A percentile compares a stretch with the other conserved stretches of the same genome.
Conservation (phyloP, 1,140 invertebrate species). For the Marisa cornuarietis region DNA sequence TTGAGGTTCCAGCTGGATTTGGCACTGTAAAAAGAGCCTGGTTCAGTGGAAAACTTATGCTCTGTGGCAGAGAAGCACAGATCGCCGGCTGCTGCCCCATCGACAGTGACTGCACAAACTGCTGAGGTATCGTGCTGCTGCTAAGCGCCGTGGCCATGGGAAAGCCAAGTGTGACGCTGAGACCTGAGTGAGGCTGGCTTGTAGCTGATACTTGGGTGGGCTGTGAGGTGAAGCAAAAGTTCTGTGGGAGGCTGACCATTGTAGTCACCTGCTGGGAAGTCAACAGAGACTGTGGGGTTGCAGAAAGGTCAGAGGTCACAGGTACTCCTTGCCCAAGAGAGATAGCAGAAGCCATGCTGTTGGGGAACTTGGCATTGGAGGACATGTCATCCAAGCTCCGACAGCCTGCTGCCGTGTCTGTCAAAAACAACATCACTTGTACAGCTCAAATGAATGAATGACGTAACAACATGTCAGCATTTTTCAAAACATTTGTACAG, state of each 20-base stretch:
- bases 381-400: neutral
- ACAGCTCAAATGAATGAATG: neutral
- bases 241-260: conserved; percentile 30
- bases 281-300: conserved; percentile 7
- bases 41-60: conserved; percentile 24
- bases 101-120: conserved; percentile 33
- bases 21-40: conserved; percentile 34
- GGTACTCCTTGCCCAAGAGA: neutral
- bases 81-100: conserved; percentile 30
- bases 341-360: conserved; percentile 5
- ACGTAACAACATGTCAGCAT: too few species aligned
- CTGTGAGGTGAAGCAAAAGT: conserved; percentile 31
- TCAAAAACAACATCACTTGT: neutral
- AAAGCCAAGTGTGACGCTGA: conserved; percentile 25
- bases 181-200: conserved; percentile 12
- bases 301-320: conserved; percentile 9
- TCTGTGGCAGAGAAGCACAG: conserved; percentile 21
- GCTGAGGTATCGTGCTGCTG: conserved; percentile 20
- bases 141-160: conserved; percentile 18
- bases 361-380: conserved; percentile 9
- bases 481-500: too few species aligned
- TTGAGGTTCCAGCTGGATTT: conserved; percentile 19
- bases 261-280: conserved; percentile 7
- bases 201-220: conserved; percentile 10
- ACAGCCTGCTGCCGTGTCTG: conserved; percentile 10